Percentiles rank a stretch among this genome's conserved stretches.
These are phyloP conservation scores for Anoncus sp. DNA, from an alignment of 2,888 invertebrate species.

Conservation along the genomic window DNA sequence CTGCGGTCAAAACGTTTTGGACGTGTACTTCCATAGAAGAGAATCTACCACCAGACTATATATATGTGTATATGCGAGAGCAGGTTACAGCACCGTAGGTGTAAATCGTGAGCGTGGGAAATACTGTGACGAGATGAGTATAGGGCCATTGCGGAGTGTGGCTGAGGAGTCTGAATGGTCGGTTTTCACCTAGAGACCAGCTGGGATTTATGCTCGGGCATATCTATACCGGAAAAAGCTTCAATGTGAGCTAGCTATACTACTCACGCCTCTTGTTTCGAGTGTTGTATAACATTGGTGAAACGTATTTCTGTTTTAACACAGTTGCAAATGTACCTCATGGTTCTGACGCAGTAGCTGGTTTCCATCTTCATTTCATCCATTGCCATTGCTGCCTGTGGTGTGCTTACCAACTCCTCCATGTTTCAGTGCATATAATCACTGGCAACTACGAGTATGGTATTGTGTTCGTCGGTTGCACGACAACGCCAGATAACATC, in stretches of 20 bases:
- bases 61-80: neutral
- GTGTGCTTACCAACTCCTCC: neutral
- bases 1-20: conserved; percentile 11
- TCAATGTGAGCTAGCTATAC: neutral
- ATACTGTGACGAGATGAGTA: conserved; percentile 7
- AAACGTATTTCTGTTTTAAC: conserved; percentile 23
- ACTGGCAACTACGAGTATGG: conserved; percentile 3
- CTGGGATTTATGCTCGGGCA: conserved; percentile 21
- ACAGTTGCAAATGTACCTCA: neutral
- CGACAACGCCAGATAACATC: conserved; percentile 29
- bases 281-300: neutral
- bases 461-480: conserved; percentile 4
- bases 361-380: neutral
- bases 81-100: neutral
- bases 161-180: conserved; percentile 2
- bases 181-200: conserved; percentile 19
- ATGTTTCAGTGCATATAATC: conserved; percentile 5
- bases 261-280: neutral
- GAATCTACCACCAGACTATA: neutral
- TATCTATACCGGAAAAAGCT: conserved; percentile 3
- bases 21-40: neutral
- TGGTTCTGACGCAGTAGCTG: conserved; percentile 3
- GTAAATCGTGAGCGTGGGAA: conserved; percentile 5
- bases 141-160: neutral
- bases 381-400: neutral